These are phyloP conservation scores for Alsophila aescularia DNA, from an alignment of 2,888 invertebrate genomes.

Conservation along the genomic window DNA sequence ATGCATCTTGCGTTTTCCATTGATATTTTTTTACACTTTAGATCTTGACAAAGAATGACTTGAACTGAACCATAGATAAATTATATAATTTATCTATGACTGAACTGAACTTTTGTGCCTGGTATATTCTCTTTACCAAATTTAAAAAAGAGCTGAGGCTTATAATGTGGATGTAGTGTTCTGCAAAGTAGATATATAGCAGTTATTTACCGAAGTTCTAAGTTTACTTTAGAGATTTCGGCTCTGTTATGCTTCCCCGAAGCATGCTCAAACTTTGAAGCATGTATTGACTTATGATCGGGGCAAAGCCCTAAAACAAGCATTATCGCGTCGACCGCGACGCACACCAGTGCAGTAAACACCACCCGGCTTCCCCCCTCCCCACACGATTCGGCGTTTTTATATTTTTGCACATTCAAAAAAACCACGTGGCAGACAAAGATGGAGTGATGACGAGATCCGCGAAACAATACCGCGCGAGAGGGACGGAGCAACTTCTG, in stretches of 20 bases:
- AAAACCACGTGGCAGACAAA: slow-evolving; percentile 81
- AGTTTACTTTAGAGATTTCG: slow-evolving; percentile 44
- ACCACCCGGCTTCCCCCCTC: slow-evolving; percentile 50
- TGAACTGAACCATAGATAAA: too few species aligned
- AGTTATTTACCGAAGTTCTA: slow-evolving; percentile 18
- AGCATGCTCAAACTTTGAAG: slow-evolving; percentile 44
- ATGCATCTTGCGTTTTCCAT: too few species aligned
- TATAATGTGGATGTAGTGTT: too few species aligned
- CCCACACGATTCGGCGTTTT: slow-evolving; percentile 79
- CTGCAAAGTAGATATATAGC: too few species aligned
- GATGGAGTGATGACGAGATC: slow-evolving; percentile 81
- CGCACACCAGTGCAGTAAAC: slow-evolving; percentile 71
- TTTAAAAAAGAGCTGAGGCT: too few species aligned
- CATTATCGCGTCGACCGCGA: slow-evolving; percentile 61
- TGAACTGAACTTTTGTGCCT: too few species aligned
- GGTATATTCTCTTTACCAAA: too few species aligned
- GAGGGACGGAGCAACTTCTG: slow-evolving; percentile 75
- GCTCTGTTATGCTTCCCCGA: slow-evolving; percentile 41
- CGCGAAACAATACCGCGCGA: slow-evolving; percentile 74
- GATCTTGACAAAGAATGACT: too few species aligned
- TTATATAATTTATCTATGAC: too few species aligned
- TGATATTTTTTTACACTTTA: too few species aligned
- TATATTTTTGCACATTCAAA: slow-evolving; percentile 84
- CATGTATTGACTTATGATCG: slow-evolving; percentile 82
- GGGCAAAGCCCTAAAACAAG: slow-evolving; percentile 80